These are phyloP conservation scores for Megalurothrips usitatus DNA, from an alignment of 2,888 invertebrate species.

Conservation along the genomic window DNA sequence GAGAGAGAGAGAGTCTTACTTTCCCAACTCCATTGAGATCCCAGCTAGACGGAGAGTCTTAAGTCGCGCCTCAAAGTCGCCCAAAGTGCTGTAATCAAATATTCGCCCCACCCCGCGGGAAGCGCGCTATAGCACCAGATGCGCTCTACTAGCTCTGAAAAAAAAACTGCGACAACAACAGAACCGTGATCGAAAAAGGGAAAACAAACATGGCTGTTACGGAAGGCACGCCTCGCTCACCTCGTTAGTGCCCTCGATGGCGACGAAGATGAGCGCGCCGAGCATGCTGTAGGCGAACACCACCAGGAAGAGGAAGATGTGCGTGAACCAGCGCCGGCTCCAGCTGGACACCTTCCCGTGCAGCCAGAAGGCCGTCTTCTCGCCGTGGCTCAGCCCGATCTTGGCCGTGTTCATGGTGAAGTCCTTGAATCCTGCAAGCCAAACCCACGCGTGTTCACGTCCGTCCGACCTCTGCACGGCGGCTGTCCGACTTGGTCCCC, in stretches of 20 bases:
- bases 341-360: constrained; percentile 71
- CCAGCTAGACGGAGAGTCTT: no score
- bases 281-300: constrained; percentile 72
- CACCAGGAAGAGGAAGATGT: constrained; percentile 75
- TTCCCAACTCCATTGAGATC: no score
- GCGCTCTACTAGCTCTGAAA: no score
- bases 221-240: constrained; percentile 35
- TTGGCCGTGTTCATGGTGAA: constrained; percentile 68
- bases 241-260: constrained; percentile 65
- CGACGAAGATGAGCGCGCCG: constrained; percentile 74
- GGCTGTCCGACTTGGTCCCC: no score
- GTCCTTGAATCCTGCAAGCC: constrained; percentile 57
- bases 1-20: no score
- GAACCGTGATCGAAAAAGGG: no score
- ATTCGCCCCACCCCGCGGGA: no score
- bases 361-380: constrained; percentile 74
- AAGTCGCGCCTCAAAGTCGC: no score
- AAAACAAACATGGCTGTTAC: neutral
- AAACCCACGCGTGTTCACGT: neutral
- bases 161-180: no score
- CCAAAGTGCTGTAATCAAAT: no score
- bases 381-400: constrained; percentile 76
- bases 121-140: no score
- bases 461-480: no score
- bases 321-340: constrained; percentile 84